phyloP scores from a whole-genome alignment of 2,888 invertebrate genomes.

The Ferdinandea cuprea region DNA sequence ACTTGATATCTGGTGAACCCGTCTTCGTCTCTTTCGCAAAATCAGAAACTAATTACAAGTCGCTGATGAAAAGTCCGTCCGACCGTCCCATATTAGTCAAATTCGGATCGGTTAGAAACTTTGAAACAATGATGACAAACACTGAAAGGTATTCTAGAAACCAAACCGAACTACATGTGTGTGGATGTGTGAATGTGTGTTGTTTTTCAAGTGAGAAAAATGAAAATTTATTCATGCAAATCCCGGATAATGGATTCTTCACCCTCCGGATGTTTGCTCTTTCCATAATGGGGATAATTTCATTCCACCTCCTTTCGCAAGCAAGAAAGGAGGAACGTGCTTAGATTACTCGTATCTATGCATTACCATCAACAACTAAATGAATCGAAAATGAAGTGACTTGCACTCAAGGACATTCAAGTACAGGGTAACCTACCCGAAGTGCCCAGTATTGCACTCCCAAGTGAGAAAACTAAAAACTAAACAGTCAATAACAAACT shows the following conservation, averaged over 20 bases:
- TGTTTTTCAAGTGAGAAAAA: constrained; percentile 37
- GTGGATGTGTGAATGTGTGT: constrained; percentile 8
- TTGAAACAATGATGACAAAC: constrained; percentile 1
- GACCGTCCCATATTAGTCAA: not conserved
- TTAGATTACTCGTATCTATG: constrained; percentile 13
- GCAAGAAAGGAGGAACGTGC: constrained; percentile 27
- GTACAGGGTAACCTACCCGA: constrained; percentile 32
- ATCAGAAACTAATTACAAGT: constrained; percentile 32
- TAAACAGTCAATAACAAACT: constrained; percentile 47
- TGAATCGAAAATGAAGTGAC: constrained; percentile 69
- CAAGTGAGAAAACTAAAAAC: constrained; percentile 63
- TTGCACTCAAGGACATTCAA: constrained; percentile 63
- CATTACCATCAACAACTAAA: constrained; percentile 37
- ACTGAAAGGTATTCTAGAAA: constrained; percentile 30
- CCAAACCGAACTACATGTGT: constrained; percentile 8
- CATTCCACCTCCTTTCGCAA: constrained; percentile 34
- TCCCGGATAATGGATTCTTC: constrained; percentile 53
- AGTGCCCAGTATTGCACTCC: constrained; percentile 21
- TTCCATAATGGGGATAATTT: constrained; percentile 66
- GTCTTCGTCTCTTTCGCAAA: constrained; percentile 10
- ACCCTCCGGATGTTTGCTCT: constrained; percentile 50
- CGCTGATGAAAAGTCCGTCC: not conserved
- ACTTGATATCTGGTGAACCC: constrained; percentile 31
- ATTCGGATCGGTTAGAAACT: constrained; percentile 11
- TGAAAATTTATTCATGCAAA: constrained; percentile 68